Percentiles rank a stretch among this genome's conserved stretches.
Conservation (phyloP, 2,888 invertebrate species). For the Pogonocherus hispidulus region DNA sequence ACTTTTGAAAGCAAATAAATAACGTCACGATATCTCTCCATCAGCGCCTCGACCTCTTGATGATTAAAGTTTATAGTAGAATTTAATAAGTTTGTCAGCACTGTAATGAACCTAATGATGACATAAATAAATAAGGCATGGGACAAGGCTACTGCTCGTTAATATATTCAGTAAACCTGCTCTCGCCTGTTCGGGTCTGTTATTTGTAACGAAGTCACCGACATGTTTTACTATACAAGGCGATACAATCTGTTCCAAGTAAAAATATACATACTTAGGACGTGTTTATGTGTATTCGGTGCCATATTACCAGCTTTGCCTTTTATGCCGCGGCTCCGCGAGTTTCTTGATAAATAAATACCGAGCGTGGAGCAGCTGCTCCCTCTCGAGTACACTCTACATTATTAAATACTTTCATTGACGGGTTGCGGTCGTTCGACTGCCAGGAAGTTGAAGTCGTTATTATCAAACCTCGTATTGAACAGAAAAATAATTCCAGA, state of each 20-base stretch:
- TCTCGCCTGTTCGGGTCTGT: conserved; percentile 15
- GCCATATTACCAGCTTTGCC: conserved; percentile 28
- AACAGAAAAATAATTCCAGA: no score
- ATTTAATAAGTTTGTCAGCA: conserved; percentile 44
- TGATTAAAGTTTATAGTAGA: conserved; percentile 16
- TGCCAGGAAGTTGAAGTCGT: conserved; percentile 4
- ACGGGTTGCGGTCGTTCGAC: background rate
- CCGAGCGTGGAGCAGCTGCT: conserved; percentile 5
- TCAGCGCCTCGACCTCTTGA: conserved; percentile 7
- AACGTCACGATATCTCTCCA: conserved; percentile 18
- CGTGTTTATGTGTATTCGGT: conserved; percentile 30
- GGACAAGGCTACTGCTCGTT: conserved; percentile 44
- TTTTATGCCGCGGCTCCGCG: conserved; percentile 11
- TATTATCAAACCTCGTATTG: background rate
- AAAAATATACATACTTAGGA: conserved; percentile 28
- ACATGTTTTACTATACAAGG: conserved; percentile 29
- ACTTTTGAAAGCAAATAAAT: background rate
- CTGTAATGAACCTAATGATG: conserved; percentile 50
- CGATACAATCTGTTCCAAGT: conserved; percentile 32
- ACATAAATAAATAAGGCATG: conserved; percentile 50
- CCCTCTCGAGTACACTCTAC: conserved; percentile 9
- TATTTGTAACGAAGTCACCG: conserved; percentile 31
- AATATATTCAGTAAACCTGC: conserved; percentile 34
- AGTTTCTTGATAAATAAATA: conserved; percentile 19
- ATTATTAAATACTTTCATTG: conserved; percentile 17